phyloP scores from a whole-genome alignment of 2,797 vertebrate genomes.

The Sternotherus odoratus region DNA sequence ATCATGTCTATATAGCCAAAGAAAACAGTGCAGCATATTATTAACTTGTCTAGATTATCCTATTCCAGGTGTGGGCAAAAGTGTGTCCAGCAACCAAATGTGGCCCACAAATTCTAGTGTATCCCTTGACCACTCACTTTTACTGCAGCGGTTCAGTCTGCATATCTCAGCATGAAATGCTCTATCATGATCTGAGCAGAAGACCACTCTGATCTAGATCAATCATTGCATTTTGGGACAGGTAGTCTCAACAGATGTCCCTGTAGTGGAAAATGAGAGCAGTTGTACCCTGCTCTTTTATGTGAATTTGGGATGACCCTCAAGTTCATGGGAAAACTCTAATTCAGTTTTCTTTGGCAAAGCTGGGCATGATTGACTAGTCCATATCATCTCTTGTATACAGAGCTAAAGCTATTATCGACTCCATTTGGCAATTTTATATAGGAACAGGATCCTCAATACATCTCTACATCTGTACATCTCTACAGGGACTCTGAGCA shows the following conservation, averaged over 20 bases:
- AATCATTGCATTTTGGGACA: not conserved
- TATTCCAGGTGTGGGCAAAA: not conserved
- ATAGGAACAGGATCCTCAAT: not conserved
- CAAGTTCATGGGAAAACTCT: not conserved
- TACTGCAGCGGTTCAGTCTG: not conserved
- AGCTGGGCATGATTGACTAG: not conserved
- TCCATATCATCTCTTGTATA: not conserved
- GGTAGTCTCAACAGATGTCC: not conserved
- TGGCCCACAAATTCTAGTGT: not conserved
- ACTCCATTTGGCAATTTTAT: not conserved
- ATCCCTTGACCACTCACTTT: not conserved
- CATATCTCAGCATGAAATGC: not conserved
- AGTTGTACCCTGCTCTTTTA: not conserved
- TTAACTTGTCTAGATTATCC: not conserved
- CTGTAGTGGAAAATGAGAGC: not conserved
- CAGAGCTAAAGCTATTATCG: not conserved
- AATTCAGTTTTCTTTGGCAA: not conserved
- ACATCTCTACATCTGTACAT: not conserved
- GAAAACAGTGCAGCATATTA: not conserved
- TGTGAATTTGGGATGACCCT: not conserved
- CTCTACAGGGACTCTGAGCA: not conserved
- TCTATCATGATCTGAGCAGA: conserved; percentile 15
- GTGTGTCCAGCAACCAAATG: not conserved
- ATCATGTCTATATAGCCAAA: conserved; percentile 12
- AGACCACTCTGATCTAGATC: not conserved